Evolutionary conservation across 2,888 invertebrate genomes (phyloP).

Genomic region (Brenthis hecate): DNA sequence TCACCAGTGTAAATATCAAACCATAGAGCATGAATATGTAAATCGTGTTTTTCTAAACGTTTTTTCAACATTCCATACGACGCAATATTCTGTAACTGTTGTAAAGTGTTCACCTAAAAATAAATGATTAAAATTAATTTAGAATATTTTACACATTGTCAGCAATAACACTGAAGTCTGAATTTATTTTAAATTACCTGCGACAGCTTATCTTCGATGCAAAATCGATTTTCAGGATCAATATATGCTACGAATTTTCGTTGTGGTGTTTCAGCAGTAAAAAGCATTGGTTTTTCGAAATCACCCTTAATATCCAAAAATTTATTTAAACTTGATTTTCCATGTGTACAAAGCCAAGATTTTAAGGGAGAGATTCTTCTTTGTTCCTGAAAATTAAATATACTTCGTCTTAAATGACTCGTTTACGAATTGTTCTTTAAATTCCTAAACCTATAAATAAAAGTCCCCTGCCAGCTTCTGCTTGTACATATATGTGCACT

Average conservation of each 20-base stretch:
- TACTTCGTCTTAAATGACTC: neutral
- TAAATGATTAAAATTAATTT: neutral
- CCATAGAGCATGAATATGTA: conserved; percentile 97
- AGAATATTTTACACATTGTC: too few relatives aligned
- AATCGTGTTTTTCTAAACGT: conserved; percentile 89
- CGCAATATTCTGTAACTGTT: conserved; percentile 95
- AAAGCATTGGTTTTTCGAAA: conserved; percentile 88
- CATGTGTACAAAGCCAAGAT: conserved; percentile 96
- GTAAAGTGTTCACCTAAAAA: conserved; percentile 90
- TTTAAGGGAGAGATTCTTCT: conserved; percentile 92
- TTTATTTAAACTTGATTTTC: conserved; percentile 89
- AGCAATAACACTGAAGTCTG: too few relatives aligned
- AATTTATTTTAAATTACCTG: conserved; percentile 83
- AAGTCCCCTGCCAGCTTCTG: too few relatives aligned
- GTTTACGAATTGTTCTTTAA: neutral
- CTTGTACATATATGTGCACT: too few relatives aligned
- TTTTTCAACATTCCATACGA: conserved; percentile 95
- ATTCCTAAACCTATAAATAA: too few relatives aligned
- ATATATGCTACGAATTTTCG: conserved; percentile 96
- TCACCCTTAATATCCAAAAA: conserved; percentile 87
- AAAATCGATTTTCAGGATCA: conserved; percentile 94
- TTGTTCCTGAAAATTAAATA: conserved; percentile 81
- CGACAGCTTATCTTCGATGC: conserved; percentile 94
- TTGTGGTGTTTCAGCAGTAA: conserved; percentile 93
- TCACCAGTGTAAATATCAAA: conserved; percentile 98